phyloP scores from a whole-genome alignment of 2,113 vertebrate genomes.

The Trematomus loennbergii region DNA sequence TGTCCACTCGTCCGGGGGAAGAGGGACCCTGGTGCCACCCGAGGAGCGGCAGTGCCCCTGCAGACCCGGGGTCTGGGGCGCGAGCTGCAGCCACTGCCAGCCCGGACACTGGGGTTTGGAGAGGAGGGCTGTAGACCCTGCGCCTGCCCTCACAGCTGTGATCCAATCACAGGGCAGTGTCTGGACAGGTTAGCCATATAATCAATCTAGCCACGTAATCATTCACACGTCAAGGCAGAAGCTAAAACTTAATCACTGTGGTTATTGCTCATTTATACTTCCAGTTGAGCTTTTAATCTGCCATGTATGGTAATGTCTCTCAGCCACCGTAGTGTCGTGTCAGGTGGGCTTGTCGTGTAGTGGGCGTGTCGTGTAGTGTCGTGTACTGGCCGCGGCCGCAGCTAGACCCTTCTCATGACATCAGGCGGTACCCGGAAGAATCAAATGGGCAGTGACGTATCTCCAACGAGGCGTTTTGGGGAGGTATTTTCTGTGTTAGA shows the following conservation, averaged over 20 bases:
- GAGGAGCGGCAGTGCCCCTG: conserved; percentile 90
- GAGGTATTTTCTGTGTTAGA: too few relatives aligned
- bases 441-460: too few relatives aligned
- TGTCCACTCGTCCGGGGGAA: conserved; percentile 72
- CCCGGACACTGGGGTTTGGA: conserved; percentile 89
- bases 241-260: neutral
- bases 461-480: too few relatives aligned
- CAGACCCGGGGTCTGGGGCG: conserved; percentile 86
- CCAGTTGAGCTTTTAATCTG: too few relatives aligned
- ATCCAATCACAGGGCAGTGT: conserved; percentile 87
- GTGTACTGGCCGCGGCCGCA: too few relatives aligned
- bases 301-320: too few relatives aligned
- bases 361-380: too few relatives aligned
- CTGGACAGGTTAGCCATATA: conserved; percentile 74
- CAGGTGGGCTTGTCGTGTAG: too few relatives aligned
- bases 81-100: conserved; percentile 86
- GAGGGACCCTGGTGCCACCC: conserved; percentile 85
- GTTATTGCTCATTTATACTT: neutral
- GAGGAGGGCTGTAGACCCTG: conserved; percentile 87
- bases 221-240: neutral
- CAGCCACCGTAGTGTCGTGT: too few relatives aligned
- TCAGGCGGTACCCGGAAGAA: too few relatives aligned
- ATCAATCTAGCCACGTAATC: neutral
- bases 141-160: conserved; percentile 85
- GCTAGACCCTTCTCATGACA: too few relatives aligned